phyloP scores from a whole-genome alignment of 2,113 vertebrate genomes.

The Uropsilus gracilis region DNA sequence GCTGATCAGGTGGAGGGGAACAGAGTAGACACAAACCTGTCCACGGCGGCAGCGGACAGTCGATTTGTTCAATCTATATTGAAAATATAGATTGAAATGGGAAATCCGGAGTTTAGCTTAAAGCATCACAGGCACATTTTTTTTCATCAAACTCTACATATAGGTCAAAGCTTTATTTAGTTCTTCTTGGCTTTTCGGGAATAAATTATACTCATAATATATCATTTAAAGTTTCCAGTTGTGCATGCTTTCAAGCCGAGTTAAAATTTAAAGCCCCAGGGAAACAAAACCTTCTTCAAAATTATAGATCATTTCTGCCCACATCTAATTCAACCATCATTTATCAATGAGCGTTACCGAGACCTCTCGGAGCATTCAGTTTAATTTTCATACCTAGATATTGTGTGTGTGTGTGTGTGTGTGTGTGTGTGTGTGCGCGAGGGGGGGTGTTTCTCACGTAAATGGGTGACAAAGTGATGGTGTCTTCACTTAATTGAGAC shows the following conservation, averaged over 20 bases:
- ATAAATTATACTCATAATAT: background rate
- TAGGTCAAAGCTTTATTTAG: background rate
- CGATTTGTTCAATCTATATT: background rate
- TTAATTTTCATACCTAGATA: constrained; percentile 39
- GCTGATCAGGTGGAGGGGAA: background rate
- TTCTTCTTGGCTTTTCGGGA: background rate
- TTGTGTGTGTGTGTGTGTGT: too few species aligned
- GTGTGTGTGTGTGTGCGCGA: too few species aligned
- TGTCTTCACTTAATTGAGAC: background rate
- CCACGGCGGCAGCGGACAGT: background rate
- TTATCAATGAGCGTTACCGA: constrained; percentile 22
- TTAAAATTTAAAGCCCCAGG: constrained; percentile 19
- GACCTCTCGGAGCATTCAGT: background rate
- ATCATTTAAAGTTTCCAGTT: background rate
- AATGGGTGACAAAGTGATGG: background rate
- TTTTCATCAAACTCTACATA: background rate
- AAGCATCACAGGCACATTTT: background rate
- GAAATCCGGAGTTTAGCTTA: background rate
- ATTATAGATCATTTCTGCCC: background rate
- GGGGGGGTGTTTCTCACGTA: background rate
- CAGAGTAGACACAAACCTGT: background rate
- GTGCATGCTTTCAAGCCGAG: background rate
- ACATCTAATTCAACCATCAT: background rate
- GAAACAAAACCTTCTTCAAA: background rate
- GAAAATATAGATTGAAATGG: background rate